Conservation (phyloP, 2,797 vertebrate species). For the Gastrophryne carolinensis region DNA sequence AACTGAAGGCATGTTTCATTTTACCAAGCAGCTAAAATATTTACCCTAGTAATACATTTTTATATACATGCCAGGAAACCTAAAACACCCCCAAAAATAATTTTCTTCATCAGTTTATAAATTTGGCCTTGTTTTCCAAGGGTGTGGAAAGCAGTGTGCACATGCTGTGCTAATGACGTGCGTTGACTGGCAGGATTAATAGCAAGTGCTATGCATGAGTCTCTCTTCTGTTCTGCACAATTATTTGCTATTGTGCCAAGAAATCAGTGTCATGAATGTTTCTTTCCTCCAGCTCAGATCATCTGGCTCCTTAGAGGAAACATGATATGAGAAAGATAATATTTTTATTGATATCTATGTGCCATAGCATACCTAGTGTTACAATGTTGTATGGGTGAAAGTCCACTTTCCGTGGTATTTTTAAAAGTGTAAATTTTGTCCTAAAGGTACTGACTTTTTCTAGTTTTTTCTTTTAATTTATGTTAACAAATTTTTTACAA, state of each 20-base stretch:
- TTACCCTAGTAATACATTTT: background rate
- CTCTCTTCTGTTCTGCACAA: constrained; percentile 55
- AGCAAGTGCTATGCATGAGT: constrained; percentile 56
- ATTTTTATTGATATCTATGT: too few relatives aligned
- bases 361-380: too few relatives aligned
- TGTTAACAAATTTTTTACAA: too few relatives aligned
- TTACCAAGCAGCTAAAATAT: constrained; percentile 10
- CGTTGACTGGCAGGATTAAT: constrained; percentile 51
- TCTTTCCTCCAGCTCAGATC: too few relatives aligned
- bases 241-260: constrained; percentile 60
- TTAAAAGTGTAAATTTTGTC: too few relatives aligned
- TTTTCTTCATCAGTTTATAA: constrained; percentile 43
- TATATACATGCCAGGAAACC: constrained; percentile 15
- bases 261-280: too few relatives aligned
- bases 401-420: too few relatives aligned
- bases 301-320: too few relatives aligned
- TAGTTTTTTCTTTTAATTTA: too few relatives aligned
- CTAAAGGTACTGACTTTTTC: too few relatives aligned
- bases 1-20: constrained; percentile 4
- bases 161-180: constrained; percentile 43
- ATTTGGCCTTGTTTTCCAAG: constrained; percentile 41
- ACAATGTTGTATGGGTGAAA: too few relatives aligned
- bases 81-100: constrained; percentile 8
- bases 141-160: constrained; percentile 50
- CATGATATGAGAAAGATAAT: too few relatives aligned